These are phyloP conservation scores for Thermophis baileyi DNA, from an alignment of 2,113 vertebrate species.

Conservation along the genomic window DNA sequence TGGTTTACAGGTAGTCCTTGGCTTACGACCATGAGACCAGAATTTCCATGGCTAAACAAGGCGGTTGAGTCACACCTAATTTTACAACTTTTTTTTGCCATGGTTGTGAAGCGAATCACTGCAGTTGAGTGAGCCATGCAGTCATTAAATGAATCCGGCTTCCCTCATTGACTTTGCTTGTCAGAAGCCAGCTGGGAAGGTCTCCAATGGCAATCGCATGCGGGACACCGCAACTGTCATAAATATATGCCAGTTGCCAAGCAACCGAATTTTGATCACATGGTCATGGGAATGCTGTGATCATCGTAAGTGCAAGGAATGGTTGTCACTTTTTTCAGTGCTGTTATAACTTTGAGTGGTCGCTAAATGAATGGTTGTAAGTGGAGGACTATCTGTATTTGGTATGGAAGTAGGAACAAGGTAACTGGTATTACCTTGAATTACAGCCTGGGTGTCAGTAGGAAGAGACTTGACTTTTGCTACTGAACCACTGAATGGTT, in stretches of 20 bases:
- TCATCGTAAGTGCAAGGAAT: background rate
- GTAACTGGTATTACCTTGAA: background rate
- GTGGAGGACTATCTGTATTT: background rate
- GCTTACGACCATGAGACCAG: background rate
- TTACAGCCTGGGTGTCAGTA: background rate
- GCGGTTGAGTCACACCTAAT: background rate
- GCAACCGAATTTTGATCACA: background rate
- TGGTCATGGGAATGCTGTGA: background rate
- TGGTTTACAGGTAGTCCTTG: background rate
- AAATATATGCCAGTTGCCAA: background rate
- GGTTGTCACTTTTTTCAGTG: background rate
- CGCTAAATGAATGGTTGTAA: background rate
- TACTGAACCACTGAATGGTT: background rate
- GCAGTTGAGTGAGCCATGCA: background rate
- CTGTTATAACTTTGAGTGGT: background rate
- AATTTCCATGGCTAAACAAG: background rate
- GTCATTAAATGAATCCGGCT: background rate
- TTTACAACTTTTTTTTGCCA: background rate
- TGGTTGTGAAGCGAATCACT: background rate
- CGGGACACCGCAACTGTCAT: background rate
- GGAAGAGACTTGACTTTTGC: background rate
- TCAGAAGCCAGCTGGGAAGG: background rate
- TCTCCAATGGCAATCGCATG: background rate
- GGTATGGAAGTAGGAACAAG: background rate
- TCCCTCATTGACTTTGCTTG: background rate